Conservation (phyloP, 1,140 invertebrate species). For the Calephelis nemesis region DNA sequence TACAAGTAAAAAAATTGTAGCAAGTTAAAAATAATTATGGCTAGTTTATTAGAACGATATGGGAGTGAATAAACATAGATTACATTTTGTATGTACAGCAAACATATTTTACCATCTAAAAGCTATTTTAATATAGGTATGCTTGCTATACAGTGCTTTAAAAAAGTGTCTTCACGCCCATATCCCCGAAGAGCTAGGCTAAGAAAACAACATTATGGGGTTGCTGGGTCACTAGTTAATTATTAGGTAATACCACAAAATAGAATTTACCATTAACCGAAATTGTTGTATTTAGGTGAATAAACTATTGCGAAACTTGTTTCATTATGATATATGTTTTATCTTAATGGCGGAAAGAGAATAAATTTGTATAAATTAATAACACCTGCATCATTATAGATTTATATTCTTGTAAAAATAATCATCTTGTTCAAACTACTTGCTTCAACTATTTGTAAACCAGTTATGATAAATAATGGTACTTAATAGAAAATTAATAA, state of each 20-base stretch:
- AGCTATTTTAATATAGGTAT: too few relatives aligned
- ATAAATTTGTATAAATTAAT: slow-evolving; percentile 64
- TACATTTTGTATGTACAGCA: too few relatives aligned
- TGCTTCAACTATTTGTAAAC: slow-evolving; percentile 12
- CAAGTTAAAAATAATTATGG: too few relatives aligned
- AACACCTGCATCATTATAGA: slow-evolving; percentile 50
- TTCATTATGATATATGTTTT: slow-evolving; percentile 13
- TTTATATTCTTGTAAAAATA: slow-evolving; percentile 12
- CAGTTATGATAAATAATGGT: slow-evolving; percentile 2
- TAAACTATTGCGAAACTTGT: neutral
- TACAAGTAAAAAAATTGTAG: too few relatives aligned
- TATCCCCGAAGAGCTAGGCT: too few relatives aligned
- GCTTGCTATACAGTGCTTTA: too few relatives aligned
- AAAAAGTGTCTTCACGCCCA: too few relatives aligned
- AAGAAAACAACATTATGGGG: too few relatives aligned
- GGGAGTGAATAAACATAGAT: too few relatives aligned
- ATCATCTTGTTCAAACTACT: slow-evolving; percentile 13
- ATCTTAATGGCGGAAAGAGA: slow-evolving; percentile 26
- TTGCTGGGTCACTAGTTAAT: too few relatives aligned
- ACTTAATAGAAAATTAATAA: neutral
- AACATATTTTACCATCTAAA: too few relatives aligned
- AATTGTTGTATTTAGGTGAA: neutral
- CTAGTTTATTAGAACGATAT: too few relatives aligned
- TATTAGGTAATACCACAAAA: neutral
- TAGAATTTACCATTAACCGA: neutral